Base-by-base conservation (phyloP, 2,888 invertebrate species). In the Yponomeuta malinellus region DNA sequence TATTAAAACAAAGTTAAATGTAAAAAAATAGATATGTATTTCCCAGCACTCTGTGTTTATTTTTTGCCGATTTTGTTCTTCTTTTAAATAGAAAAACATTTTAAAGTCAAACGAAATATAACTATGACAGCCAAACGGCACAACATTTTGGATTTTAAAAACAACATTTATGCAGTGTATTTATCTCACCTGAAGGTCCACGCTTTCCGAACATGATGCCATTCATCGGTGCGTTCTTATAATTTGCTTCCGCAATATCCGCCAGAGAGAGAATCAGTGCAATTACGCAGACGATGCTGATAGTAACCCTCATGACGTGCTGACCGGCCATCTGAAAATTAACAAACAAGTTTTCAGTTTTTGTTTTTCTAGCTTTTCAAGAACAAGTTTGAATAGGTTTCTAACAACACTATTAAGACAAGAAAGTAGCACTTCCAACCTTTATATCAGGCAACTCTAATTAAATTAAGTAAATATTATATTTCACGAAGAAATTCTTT, bases 131-230 rank as follows among this genome's bases (percentile, higher is more conserved):
- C 5, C 43, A 5, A 8, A 43, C 5, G 8, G 2, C 43, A 43
- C 8, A 8, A 43, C 2, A 43, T 43, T 2, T 43, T 43, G 43
- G 43, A 6, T 43, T 8, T 43, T 8, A 8, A 43, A 43, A 43
- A 43, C 43, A 43, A 8, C 43, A 43, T 6, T 33, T 33, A 4
- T 43, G 43, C 43, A 43, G 8, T 43, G 43, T 43, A 8, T 29
- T 33, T 52, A 66, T 71, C 71, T 77, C 78, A 85, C 88, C 93
- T 37, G 94, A 90, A 74, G 94, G 94, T 73, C 93, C 94, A 72
- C 98, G 94, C 87, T 98, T 98, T 75, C 98, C 98, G 80, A 98
- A 98, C 90, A 98, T 98, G 80, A 97, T 97, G 66, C 98, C 98
- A 81, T 98, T 98, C 93, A 98, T 97, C 1, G 98, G 98, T 2